Evolutionary conservation across 2,113 vertebrate species (phyloP), one percentile per base, ranked within the genome.

Genomic region (Raja brachyura): DNA sequence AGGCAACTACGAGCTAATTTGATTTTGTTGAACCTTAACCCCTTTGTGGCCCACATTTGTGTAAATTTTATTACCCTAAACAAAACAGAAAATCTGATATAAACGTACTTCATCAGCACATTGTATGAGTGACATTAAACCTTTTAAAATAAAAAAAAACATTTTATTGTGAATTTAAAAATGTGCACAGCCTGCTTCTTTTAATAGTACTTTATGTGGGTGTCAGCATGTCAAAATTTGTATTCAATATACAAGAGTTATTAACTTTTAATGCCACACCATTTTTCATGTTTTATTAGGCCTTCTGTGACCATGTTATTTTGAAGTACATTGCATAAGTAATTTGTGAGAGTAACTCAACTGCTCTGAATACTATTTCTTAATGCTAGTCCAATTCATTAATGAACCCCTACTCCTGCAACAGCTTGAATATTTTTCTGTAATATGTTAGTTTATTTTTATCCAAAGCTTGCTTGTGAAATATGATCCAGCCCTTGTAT

Each of bases 201-300:
- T 73, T 73, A 92, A 92, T 92, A 33, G 68, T 74, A 73, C 68
- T 92, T 92, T 92, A 68, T 92, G 90, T 92, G 90, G 66, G 90
- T 92, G 90, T 92, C 90, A 92, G 68, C 66, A 92, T 92, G 66
- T 92, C 90, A 92, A 73, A 73, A 92, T 74, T 68, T 92, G 66
- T 74, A 74, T 92, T 92, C 90, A 92, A 74, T 92, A 92, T 92
- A 92, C 90, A 92, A 74, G 90, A 92, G 66, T 92, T 92, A 92
- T 92, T 92, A 73, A 92, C 90, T 92, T 92, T 92, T 92, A 92
- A 92, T 54, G 33, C 10, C 90, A 92, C 66, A 74, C 68, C 66
- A 92, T 92, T 73, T 74, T 92, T 92, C 68, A 92, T 92, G 90
- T 92, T 74, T 92, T 73, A 92, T 92, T 92, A 92, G 90, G 66